These are phyloP conservation scores for Syngnathus rostellatus DNA, from an alignment of 2,797 vertebrate species.

Conservation along the genomic window DNA sequence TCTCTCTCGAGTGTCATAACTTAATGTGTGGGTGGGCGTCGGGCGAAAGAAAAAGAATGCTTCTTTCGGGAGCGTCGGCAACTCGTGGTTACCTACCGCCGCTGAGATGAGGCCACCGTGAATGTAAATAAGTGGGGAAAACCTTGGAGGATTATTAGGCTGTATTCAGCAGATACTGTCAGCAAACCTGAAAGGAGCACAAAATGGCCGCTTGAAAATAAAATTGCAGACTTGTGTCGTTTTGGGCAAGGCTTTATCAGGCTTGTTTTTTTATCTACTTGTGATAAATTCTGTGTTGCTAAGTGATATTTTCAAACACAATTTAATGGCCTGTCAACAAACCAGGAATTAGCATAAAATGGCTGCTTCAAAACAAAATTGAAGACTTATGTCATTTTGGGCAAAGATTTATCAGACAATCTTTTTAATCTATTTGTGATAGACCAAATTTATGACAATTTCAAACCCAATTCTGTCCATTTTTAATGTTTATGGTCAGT, in stretches of 20 bases:
- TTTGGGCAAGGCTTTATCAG: too few species aligned
- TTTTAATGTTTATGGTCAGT: too few species aligned
- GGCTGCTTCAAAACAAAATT: not conserved
- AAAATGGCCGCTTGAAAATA: too few species aligned
- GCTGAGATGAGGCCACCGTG: not conserved
- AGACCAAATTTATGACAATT: too few species aligned
- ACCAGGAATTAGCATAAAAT: not conserved
- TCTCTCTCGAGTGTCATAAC: slow-evolving; percentile 25
- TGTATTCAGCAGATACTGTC: not conserved
- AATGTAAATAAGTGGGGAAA: not conserved
- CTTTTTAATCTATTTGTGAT: not conserved
- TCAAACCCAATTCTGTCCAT: too few species aligned
- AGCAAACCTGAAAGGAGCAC: too few species aligned
- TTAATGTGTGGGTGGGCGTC: slow-evolving; percentile 21
- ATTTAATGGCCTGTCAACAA: too few species aligned
- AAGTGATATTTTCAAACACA: too few species aligned
- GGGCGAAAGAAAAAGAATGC: slow-evolving; percentile 12
- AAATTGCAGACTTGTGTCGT: too few species aligned
- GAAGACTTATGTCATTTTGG: not conserved
- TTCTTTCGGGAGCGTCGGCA: slow-evolving; percentile 2
- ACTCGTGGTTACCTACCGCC: not conserved
- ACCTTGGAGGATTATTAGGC: not conserved
- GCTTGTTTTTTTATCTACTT: not conserved
- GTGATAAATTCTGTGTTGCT: too few species aligned
- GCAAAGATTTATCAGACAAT: not conserved